A percentile compares a stretch with the other conserved stretches of the same genome.
These are phyloP conservation scores for Bombylius major DNA, from an alignment of 2,888 invertebrate species.

Conservation along the genomic window DNA sequence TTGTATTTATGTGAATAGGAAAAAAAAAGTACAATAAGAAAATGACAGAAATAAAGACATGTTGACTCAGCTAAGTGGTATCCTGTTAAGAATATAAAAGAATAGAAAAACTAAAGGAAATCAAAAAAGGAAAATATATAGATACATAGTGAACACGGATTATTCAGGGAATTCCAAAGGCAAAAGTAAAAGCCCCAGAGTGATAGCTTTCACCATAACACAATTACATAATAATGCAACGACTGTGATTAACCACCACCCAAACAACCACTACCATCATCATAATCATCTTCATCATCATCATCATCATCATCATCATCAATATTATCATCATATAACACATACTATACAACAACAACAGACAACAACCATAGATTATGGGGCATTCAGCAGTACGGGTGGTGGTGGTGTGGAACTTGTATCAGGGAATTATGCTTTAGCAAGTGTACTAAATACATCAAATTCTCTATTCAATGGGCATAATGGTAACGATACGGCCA, in stretches of 20 bases:
- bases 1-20: no score
- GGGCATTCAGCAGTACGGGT: neutral
- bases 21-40: no score
- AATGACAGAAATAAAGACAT: neutral
- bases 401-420: constrained; percentile 16
- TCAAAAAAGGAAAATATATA: neutral
- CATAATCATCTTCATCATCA: neutral
- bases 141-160: constrained; percentile 13
- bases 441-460: constrained; percentile 16
- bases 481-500: neutral
- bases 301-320: no score
- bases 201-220: constrained; percentile 20
- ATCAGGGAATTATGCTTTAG: constrained; percentile 17
- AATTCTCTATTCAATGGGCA: constrained; percentile 15
- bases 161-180: constrained; percentile 11
- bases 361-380: constrained; percentile 9
- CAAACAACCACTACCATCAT: neutral
- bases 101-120: neutral
- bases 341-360: neutral
- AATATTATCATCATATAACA: no score
- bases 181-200: constrained; percentile 15
- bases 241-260: constrained; percentile 21
- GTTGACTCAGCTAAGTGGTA: neutral
- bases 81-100: neutral
- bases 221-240: constrained; percentile 22